These are phyloP conservation scores for Thalassoma bifasciatum DNA, from an alignment of 2,113 vertebrate genomes.

Conservation along the genomic window DNA sequence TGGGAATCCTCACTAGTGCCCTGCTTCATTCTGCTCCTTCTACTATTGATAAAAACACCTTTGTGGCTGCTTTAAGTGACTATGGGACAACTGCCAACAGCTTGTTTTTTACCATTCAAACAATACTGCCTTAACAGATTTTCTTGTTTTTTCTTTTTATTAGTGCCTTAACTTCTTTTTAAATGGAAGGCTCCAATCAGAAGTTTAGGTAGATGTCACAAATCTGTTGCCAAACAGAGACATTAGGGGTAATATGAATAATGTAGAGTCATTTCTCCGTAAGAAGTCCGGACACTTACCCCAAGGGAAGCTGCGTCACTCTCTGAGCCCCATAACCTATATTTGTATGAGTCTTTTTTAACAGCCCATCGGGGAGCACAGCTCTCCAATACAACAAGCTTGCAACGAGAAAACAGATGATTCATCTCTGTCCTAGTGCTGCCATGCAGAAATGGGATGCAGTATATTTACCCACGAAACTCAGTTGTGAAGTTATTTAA, in stretches of 20 bases:
- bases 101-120: slow-evolving; percentile 29
- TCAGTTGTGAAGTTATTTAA: slow-evolving; percentile 26
- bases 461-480: slow-evolving; percentile 12
- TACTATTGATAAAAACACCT: slow-evolving; percentile 31
- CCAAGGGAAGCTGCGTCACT: slow-evolving; percentile 50
- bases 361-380: slow-evolving; percentile 33
- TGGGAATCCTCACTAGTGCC: slow-evolving; percentile 17
- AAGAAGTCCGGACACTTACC: slow-evolving; percentile 65
- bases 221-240: slow-evolving; percentile 61
- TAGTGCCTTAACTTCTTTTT: not conserved
- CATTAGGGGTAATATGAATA: slow-evolving; percentile 68
- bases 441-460: slow-evolving; percentile 39
- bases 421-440: slow-evolving; percentile 47
- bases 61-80: slow-evolving; percentile 40
- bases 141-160: not conserved
- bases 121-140: slow-evolving; percentile 47
- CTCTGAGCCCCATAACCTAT: slow-evolving; percentile 52
- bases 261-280: slow-evolving; percentile 61
- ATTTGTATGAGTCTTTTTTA: slow-evolving; percentile 56
- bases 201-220: slow-evolving; percentile 24
- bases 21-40: slow-evolving; percentile 39
- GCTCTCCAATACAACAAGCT: slow-evolving; percentile 43
- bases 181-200: slow-evolving; percentile 37
- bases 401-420: slow-evolving; percentile 41
- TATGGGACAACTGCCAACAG: slow-evolving; percentile 29